These are phyloP conservation scores for Platyscapa corneri DNA, from an alignment of 1,140 invertebrate species.

Conservation along the genomic window DNA sequence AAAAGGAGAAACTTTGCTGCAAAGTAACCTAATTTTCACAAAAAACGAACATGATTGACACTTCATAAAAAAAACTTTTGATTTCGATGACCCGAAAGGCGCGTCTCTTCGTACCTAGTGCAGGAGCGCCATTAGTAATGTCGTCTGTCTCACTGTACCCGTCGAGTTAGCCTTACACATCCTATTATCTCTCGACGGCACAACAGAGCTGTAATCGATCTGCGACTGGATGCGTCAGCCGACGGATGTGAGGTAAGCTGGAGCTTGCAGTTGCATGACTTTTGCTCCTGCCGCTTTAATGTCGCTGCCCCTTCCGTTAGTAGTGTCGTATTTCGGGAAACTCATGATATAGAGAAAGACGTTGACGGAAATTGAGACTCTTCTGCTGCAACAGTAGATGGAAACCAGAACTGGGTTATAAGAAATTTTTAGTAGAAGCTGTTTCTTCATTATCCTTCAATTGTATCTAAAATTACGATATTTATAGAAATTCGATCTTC, in stretches of 20 bases:
- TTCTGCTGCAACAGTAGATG: no score
- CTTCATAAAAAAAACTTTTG: no score
- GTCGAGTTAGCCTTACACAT: background rate
- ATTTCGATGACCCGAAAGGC: constrained; percentile 31
- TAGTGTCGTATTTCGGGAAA: background rate
- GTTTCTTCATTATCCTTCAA: no score
- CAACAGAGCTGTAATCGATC: constrained; percentile 72
- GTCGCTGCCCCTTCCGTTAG: no score
- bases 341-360: background rate
- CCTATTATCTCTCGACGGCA: constrained; percentile 72
- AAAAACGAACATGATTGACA: background rate
- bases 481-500: no score
- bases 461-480: no score
- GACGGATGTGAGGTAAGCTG: constrained; percentile 72
- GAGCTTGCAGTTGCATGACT: background rate
- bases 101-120: constrained; percentile 48
- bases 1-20: no score
- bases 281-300: background rate
- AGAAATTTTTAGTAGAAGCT: no score
- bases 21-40: background rate
- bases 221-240: constrained; percentile 67
- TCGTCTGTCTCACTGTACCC: no score
- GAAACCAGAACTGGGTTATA: no score
- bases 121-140: no score
- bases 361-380: background rate